These are phyloP conservation scores for Pollachius pollachius DNA, from an alignment of 2,113 vertebrate species.

Conservation along the genomic window DNA sequence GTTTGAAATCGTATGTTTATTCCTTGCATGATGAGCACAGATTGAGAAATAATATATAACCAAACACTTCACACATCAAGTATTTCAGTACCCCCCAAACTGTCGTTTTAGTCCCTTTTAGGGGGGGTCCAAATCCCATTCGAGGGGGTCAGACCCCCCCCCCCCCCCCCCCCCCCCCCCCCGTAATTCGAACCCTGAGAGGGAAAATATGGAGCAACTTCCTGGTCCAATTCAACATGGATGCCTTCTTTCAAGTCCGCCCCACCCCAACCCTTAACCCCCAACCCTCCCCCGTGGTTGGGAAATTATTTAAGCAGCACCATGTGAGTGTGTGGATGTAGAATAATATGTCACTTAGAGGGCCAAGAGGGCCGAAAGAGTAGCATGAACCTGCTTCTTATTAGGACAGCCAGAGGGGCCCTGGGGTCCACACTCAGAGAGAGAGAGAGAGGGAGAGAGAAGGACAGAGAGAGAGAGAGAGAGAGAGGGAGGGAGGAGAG, in stretches of 20 bases:
- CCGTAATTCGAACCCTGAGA: too few species aligned
- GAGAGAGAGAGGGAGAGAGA: conserved; percentile 13
- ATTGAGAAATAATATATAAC: too few species aligned
- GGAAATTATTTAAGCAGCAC: conserved; percentile 78
- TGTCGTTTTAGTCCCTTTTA: too few species aligned
- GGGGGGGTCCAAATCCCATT: too few species aligned
- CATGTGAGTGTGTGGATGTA: conserved; percentile 75
- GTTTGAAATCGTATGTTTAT: too few species aligned
- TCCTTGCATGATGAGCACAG: too few species aligned
- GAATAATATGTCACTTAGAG: conserved; percentile 75
- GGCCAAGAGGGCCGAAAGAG: conserved; percentile 59
- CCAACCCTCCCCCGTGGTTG: conserved; percentile 55
- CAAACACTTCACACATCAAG: too few species aligned
- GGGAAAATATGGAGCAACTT: conserved; percentile 35
- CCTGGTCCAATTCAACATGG: conserved; percentile 64
- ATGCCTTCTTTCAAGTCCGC: conserved; percentile 49
- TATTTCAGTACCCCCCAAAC: too few species aligned
- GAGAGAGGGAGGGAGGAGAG: too few species aligned
- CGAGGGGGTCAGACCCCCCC: too few species aligned
- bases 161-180: too few species aligned
- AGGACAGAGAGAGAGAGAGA: too few species aligned
- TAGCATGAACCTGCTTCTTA: conserved; percentile 70
- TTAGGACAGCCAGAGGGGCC: conserved; percentile 60
- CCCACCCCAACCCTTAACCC: not conserved
- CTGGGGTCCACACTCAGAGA: conserved; percentile 33